Evolutionary conservation across 1,140 invertebrate species (phyloP).

Genomic region (Spodoptera frugiperda): DNA sequence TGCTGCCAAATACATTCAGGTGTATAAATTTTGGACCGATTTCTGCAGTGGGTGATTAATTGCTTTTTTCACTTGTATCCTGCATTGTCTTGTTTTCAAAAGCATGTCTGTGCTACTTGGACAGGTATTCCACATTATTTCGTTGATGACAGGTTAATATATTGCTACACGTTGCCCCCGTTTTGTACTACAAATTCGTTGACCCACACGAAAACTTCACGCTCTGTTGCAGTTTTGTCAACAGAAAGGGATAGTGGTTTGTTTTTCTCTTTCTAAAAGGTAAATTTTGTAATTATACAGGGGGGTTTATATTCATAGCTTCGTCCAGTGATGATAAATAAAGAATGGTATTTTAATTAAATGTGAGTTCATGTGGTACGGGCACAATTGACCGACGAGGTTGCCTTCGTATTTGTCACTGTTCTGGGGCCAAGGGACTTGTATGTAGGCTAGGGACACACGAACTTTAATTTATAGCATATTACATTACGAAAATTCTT

Average conservation of each 20-base stretch:
- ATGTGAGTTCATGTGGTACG: slow-evolving; percentile 20
- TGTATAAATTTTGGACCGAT: background rate
- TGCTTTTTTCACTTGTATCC: too few relatives aligned
- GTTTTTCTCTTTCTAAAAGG: background rate
- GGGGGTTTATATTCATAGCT: background rate
- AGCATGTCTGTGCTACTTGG: too few relatives aligned
- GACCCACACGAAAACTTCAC: slow-evolving; percentile 4
- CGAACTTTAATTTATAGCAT: background rate
- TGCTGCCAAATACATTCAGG: background rate
- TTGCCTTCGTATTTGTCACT: slow-evolving; percentile 18
- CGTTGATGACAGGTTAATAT: background rate
- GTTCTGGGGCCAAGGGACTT: background rate
- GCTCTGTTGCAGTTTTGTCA: slow-evolving; percentile 1
- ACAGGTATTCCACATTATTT: background rate
- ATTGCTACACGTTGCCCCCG: background rate
- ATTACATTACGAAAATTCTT: too few relatives aligned
- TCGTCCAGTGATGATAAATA: slow-evolving; percentile 12
- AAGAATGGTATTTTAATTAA: background rate
- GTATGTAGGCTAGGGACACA: background rate
- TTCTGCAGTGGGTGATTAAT: background rate
- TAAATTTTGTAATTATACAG: slow-evolving; percentile 8
- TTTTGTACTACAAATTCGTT: slow-evolving; percentile 28
- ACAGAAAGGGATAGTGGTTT: background rate
- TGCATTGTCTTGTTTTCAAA: too few relatives aligned
- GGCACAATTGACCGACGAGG: slow-evolving; percentile 1